A percentile compares a stretch with the other conserved stretches of the same genome.
phyloP scores from a whole-genome alignment of 2,797 vertebrate genomes.

The Chromobotia macracanthus region DNA sequence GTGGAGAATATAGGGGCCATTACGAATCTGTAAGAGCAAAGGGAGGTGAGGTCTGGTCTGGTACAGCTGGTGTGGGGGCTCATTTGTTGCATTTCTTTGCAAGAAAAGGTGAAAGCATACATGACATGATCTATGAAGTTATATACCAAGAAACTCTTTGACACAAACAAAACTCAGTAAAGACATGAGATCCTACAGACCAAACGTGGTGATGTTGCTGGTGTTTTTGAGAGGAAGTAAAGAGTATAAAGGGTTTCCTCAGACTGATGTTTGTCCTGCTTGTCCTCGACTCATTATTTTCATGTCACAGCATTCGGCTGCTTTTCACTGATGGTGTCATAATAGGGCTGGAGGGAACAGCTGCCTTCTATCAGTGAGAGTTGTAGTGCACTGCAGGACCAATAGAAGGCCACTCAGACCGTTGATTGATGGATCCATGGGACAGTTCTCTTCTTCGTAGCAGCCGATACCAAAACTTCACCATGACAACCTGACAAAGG shows the following conservation, averaged over 20 bases:
- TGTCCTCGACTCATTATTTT: constrained; percentile 45
- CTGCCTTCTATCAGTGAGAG: constrained; percentile 35
- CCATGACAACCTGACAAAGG: constrained; percentile 25
- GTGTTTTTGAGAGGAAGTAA: constrained; percentile 9
- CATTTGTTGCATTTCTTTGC: constrained; percentile 32
- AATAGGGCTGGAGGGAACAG: constrained; percentile 46
- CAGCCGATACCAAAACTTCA: neutral
- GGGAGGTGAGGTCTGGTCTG: constrained; percentile 28
- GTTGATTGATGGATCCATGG: constrained; percentile 38
- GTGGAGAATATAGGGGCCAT: constrained; percentile 8
- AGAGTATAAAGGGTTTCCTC: constrained; percentile 25
- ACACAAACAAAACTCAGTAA: constrained; percentile 21
- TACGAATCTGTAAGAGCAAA: constrained; percentile 19
- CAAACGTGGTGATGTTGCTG: constrained; percentile 21
- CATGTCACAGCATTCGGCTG: constrained; percentile 16
- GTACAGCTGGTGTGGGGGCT: neutral
- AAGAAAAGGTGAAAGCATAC: neutral
- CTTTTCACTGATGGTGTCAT: constrained; percentile 41
- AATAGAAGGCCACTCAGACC: constrained; percentile 3
- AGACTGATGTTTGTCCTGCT: constrained; percentile 41
- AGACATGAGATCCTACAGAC: neutral
- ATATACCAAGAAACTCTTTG: neutral
- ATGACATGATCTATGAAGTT: neutral
- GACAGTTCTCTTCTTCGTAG: constrained; percentile 22
- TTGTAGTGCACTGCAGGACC: constrained; percentile 12